Base-by-base conservation (phyloP, 2,113 vertebrate species). In the Ia io region DNA sequence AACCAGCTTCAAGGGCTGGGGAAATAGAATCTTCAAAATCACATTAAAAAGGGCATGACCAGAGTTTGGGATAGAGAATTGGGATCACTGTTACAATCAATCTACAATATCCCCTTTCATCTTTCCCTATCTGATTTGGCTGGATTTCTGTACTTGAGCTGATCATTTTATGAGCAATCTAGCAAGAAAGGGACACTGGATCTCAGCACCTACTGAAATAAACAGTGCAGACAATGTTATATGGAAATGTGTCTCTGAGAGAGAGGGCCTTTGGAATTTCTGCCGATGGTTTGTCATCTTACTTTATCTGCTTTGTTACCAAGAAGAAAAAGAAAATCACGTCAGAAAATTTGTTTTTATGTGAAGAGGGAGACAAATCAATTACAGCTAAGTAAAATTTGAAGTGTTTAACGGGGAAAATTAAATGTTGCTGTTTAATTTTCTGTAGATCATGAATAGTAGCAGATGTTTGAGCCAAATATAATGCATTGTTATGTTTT, bases 311-410 rank as follows among this genome's bases (percentile, higher is more conserved):
- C 47, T 96, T 97, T 95, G 47, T 90, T 96, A 84, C 53, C 47
- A 93, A 95, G 87, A 86, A 93, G 80, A 84, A 82, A 78, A 92
- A 71, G 32, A 88, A 95, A 92, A 90, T 94, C 87, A 78, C 70
- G 76, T 76, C 70, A 89, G 82, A 91, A 92, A 94, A 63, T 83
- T 51, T 84, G 77, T 87, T 90, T 94, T 91, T 95, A 90, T 59
- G 49, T 73, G 78, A 84, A 76, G 67, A 91, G 78, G 69, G 63
- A 96, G 93, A 90, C 25, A 82, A 93, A 85, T 96, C 92, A 69
- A 30, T 95, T 95, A 94, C 2, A 91, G 42, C 83, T 93, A 92
- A 97, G 59, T 88, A 93, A 94, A 95, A 87, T 95, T 35, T 80
- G 40, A 91, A 90, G 80, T 85, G 25, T 90, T 95, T 95, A 93